These are phyloP conservation scores for Stenodema calcarata DNA, from an alignment of 2,888 invertebrate genomes.

Conservation along the genomic window DNA sequence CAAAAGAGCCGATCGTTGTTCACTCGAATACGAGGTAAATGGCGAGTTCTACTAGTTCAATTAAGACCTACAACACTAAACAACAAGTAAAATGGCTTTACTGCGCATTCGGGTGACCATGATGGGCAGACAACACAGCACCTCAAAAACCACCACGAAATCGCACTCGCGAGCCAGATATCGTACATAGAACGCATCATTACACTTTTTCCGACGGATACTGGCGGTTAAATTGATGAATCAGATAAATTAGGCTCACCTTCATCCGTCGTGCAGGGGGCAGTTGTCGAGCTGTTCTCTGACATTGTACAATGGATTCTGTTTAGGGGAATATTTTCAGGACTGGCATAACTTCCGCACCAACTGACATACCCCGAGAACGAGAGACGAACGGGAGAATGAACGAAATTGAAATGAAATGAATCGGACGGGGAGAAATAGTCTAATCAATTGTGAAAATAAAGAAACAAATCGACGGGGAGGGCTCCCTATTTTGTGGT, in stretches of 20 bases:
- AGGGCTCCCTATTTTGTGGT: background rate
- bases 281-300: conserved; percentile 2
- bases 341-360: conserved; percentile 7
- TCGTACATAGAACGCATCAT: background rate
- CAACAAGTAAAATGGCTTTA: background rate
- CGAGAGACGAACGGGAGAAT: background rate
- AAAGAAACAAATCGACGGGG: background rate
- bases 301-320: conserved; percentile 3
- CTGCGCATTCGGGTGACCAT: background rate
- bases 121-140: background rate
- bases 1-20: no score
- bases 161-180: background rate
- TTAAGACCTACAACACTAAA: background rate
- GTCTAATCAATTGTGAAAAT: background rate
- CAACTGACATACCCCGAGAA: background rate
- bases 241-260: background rate
- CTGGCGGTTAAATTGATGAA: background rate
- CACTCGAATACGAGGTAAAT: no score
- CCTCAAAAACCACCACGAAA: background rate
- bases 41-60: background rate
- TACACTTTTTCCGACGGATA: background rate
- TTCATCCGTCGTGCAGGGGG: background rate
- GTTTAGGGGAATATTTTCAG: background rate
- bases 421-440: background rate
- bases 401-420: background rate